Percentiles rank a stretch among this genome's conserved stretches.
These are phyloP conservation scores for Patiria pectinifera DNA, from an alignment of 53 echinoderm and acorn worm genomes.

Conservation along the genomic window DNA sequence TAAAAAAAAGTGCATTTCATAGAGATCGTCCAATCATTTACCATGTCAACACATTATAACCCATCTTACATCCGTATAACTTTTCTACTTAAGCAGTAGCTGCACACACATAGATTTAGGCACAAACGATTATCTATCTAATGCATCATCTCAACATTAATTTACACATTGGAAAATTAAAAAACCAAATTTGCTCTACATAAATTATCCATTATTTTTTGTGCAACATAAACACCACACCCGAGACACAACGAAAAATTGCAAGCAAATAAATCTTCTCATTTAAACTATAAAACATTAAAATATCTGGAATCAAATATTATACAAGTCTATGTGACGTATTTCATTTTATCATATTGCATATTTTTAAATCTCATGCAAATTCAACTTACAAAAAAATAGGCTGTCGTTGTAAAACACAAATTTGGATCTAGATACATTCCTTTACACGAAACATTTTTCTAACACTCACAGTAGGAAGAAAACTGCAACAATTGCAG, in stretches of 20 bases:
- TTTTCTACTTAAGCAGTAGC: conserved; percentile 7
- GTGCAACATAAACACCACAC: conserved; percentile 13
- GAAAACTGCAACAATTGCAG: neutral
- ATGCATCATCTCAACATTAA: neutral
- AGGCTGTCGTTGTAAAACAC: conserved; percentile 35
- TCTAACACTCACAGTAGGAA: neutral
- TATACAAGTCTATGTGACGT: conserved; percentile 53
- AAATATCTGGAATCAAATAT: conserved; percentile 40
- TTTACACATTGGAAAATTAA: conserved; percentile 32
- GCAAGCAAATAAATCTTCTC: conserved; percentile 47
- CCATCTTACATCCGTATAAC: neutral
- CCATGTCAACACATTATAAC: neutral
- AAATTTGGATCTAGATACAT: neutral
- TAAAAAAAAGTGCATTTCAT: neutral
- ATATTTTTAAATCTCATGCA: conserved; percentile 51
- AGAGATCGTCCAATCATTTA: neutral
- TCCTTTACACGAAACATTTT: neutral
- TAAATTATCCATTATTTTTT: conserved; percentile 21
- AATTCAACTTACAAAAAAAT: conserved; percentile 23
- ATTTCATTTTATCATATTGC: conserved; percentile 56
- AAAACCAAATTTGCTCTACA: neutral
- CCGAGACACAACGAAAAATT: conserved; percentile 11
- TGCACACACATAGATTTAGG: conserved; percentile 13
- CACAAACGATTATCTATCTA: conserved; percentile 13
- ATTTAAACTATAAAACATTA: conserved; percentile 34